Evolutionary conservation across 2,113 vertebrate genomes (phyloP), one percentile per base, ranked within the genome.

Genomic region (Psettodes erumei): DNA sequence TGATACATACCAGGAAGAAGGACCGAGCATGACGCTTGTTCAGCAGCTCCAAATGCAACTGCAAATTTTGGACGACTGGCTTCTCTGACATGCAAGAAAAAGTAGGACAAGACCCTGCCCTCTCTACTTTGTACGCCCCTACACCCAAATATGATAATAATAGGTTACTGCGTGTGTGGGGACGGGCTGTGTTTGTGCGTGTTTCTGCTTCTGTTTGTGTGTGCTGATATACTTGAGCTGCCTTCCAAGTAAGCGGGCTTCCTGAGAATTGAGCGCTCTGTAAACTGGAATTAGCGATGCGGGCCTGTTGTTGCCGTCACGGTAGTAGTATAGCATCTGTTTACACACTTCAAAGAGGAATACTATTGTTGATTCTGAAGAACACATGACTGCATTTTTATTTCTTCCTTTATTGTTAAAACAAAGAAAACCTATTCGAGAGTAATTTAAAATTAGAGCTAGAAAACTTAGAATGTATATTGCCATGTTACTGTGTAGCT

Each of bases 1-100:
- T 23, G 12, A 1, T 72, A 85, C 84, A 0, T 82, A 90, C 86
- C 88, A 88, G 33, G 60, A 88, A 42, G 43, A 65, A 23, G 64
- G 80, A 51, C 16, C 16, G 37, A 71, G 50, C 86, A 90, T 85
- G 64, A 47, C 68, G 51, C 32, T 19, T 8, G 55, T 51, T 76
- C 2, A 12, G 23, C 67, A 75, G 33, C 8, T 28, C 15, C 0
- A 10, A 59, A 12, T 53, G 67, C 67, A 75, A 28, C 8, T 28
- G 12, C 0, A 10, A 59, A 12, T 53, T 63, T 23, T 19, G 1
- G 16, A 66, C 6, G 38, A 33, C 56, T 13, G 3, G 7, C 28
- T 19, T 33, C 19, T 23, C 3, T 58, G 8, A 63, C 3, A 16
- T 54, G 13, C 40, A 5, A 67, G 16, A 2, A 8, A 40, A 45